Percentiles rank a stretch among this genome's conserved stretches.
Evolutionary conservation across 2,113 vertebrate species (phyloP).

Genomic region (Cariama cristata): DNA sequence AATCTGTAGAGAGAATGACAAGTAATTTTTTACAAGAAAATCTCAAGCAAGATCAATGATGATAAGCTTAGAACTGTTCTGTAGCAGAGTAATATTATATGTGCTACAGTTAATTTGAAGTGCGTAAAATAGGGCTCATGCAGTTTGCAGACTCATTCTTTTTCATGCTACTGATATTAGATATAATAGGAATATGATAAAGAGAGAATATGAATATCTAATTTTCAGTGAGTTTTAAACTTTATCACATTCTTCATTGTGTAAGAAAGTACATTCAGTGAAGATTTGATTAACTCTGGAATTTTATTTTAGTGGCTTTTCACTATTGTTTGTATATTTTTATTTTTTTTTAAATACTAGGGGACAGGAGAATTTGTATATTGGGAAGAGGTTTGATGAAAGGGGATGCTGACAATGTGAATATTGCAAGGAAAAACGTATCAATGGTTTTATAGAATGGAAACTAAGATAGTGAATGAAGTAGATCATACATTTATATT

Average conservation of each 20-base stretch:
- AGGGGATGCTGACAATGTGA: background rate
- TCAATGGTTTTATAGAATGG: background rate
- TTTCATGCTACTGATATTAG: background rate
- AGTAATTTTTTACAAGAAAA: background rate
- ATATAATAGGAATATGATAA: background rate
- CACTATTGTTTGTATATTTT: background rate
- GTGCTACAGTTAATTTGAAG: background rate
- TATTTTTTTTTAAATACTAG: background rate
- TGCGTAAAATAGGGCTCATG: background rate
- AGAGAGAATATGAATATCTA: background rate
- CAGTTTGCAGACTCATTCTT: background rate
- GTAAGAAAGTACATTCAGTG: background rate
- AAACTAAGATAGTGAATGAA: background rate
- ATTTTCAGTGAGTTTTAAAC: background rate
- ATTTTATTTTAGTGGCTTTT: background rate
- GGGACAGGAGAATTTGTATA: background rate
- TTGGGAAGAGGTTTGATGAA: background rate
- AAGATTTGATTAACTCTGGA: background rate
- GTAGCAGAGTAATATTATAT: background rate
- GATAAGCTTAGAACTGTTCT: background rate
- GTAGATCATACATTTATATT: background rate
- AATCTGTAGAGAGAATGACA: background rate
- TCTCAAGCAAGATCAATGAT: background rate
- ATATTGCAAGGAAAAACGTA: background rate
- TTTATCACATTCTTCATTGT: background rate